A percentile compares a stretch with the other conserved stretches of the same genome.
phyloP scores from a whole-genome alignment of 2,113 vertebrate species.

The Chascanopsetta lugubris region DNA sequence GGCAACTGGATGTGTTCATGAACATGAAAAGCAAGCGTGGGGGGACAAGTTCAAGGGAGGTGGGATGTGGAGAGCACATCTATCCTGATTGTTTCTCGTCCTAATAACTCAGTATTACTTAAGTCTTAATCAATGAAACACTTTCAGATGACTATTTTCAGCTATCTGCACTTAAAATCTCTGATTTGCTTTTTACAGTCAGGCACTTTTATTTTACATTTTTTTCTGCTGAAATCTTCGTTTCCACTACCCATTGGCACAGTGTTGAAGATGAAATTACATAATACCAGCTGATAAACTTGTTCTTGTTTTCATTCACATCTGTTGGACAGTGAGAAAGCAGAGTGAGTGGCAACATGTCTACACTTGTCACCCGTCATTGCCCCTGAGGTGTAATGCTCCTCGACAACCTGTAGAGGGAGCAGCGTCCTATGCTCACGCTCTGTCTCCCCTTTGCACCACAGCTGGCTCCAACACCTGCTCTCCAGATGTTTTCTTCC shows the following conservation, averaged over 20 bases:
- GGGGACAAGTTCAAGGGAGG: too few species aligned
- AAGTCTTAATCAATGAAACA: too few species aligned
- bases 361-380: slow-evolving; percentile 37
- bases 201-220: too few species aligned
- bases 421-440: slow-evolving; percentile 52
- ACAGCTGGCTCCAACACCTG: slow-evolving; percentile 78
- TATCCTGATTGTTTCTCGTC: too few species aligned
- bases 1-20: slow-evolving; percentile 9
- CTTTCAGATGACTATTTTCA: too few species aligned
- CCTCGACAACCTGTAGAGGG: slow-evolving; percentile 67
- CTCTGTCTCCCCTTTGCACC: background rate
- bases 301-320: background rate
- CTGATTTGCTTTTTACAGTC: too few species aligned
- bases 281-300: background rate
- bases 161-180: too few species aligned
- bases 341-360: slow-evolving; percentile 9
- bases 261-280: too few species aligned
- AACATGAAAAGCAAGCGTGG: slow-evolving; percentile 2
- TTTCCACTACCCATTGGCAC: too few species aligned
- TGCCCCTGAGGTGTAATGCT: slow-evolving; percentile 35
- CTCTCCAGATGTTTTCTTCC: slow-evolving; percentile 77
- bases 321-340: background rate
- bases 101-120: too few species aligned
- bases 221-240: too few species aligned
- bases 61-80: too few species aligned